phyloP scores from a whole-genome alignment of 2,113 vertebrate genomes.

The Ophthalmolycus amberensis region DNA sequence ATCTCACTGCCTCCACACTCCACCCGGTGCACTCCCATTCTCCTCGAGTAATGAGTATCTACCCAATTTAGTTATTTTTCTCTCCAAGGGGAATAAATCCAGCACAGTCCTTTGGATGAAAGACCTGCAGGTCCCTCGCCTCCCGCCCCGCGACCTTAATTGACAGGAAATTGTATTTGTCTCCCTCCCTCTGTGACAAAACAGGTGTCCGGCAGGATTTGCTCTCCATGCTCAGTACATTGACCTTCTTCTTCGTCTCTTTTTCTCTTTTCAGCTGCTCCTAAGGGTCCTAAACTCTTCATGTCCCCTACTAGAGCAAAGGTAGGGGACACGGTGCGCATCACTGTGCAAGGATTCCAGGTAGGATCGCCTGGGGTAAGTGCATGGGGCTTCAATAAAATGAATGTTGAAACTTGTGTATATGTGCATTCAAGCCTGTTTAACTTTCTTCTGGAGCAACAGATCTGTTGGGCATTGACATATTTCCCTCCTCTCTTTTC shows the following conservation, averaged over 20 bases:
- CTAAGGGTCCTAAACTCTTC: constrained; percentile 92
- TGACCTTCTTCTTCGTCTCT: constrained; percentile 73
- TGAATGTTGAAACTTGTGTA: constrained; percentile 28
- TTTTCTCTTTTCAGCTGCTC: constrained; percentile 86
- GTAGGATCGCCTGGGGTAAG: constrained; percentile 80
- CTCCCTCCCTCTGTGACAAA: constrained; percentile 64
- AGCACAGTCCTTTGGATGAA: constrained; percentile 73
- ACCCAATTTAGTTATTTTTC: constrained; percentile 82
- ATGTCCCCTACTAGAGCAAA: constrained; percentile 92
- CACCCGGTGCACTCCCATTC: constrained; percentile 79
- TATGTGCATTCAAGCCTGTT: constrained; percentile 39
- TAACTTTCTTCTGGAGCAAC: constrained; percentile 34
- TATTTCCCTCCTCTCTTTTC: constrained; percentile 26
- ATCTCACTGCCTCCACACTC: constrained; percentile 81
- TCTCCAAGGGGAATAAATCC: constrained; percentile 80
- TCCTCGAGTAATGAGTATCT: constrained; percentile 84
- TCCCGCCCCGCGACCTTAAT: constrained; percentile 78
- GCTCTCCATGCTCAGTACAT: constrained; percentile 49
- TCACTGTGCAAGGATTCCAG: constrained; percentile 96
- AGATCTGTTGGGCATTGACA: constrained; percentile 30
- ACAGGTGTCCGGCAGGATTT: constrained; percentile 67
- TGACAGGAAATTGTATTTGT: constrained; percentile 82
- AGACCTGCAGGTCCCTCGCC: constrained; percentile 70
- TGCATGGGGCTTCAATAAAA: constrained; percentile 62
- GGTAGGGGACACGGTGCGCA: constrained; percentile 95